Evolutionary conservation across 2,888 invertebrate genomes (phyloP), one percentile per base, ranked within the genome.

Genomic region (Acanthosoma haemorrhoidale): DNA sequence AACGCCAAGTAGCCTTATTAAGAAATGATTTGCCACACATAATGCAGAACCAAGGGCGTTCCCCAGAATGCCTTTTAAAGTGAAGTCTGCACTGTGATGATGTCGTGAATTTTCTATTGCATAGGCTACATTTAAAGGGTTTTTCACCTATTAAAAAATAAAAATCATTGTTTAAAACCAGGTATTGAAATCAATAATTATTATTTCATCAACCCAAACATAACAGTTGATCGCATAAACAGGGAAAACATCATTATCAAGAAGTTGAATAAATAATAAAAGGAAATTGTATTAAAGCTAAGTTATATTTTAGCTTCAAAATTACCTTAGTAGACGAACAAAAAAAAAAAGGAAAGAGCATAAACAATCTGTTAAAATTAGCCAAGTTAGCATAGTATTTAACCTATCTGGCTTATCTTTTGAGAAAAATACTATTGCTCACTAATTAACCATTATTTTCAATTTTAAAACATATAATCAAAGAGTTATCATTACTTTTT

Each of bases 71-170:
- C 0, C 88, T 79, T 76, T 87, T 84, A 16, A 84, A 80, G 77
- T 90, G 90, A 73, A 88, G 81, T 59, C 87, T 85, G 76, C 84
- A 86, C 75, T 77, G 90, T 18, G 88, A 89, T 9, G 88, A 88
- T 1, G 90, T 90, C 38, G 90, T 88, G 80, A 91, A 91, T 71
- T 83, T 83, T 18, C 87, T 84, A 21, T 85, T 84, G 75, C 90
- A 90, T 58, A 83, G 80, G 41, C 83, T 80, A 78, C 92, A 92
- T 73, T 82, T 81, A 79, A 86, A 92, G 0, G 92, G 92, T 76
- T 89, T 89, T 78, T 90, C 90, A 0, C 67, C 67, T 67, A 67
- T 43, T 13, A 67, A 67, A 36, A 32, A 63, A 59, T 16, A 31
- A 59, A 13, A 59, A 31, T 16, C 4, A 32, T 16, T 15, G 15